Evolutionary conservation across 2,113 vertebrate species (phyloP).

Genomic region (Cathartes aura): DNA sequence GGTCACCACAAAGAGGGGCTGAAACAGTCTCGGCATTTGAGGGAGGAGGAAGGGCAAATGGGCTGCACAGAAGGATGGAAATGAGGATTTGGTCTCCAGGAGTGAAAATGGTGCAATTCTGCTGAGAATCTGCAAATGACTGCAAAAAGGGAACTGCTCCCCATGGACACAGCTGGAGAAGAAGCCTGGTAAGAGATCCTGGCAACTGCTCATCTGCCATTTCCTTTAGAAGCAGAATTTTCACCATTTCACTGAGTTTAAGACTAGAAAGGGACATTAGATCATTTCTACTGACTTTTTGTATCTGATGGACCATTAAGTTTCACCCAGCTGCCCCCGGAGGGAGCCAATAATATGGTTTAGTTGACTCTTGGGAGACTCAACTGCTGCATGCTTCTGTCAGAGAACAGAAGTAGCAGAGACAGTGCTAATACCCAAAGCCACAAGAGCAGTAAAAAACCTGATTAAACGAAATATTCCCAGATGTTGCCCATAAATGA

Average conservation of each 20-base stretch:
- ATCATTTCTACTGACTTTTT: slow-evolving; percentile 59
- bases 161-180: not conserved
- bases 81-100: slow-evolving; percentile 1
- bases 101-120: slow-evolving; percentile 6
- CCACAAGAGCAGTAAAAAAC: not conserved
- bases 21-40: not conserved
- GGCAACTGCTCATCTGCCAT: slow-evolving; percentile 13
- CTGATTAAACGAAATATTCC: not conserved
- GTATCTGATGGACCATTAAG: slow-evolving; percentile 44
- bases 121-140: not conserved
- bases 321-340: slow-evolving; percentile 47
- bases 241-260: slow-evolving; percentile 56
- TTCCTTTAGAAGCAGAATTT: slow-evolving; percentile 29
- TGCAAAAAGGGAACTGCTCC: slow-evolving; percentile 14
- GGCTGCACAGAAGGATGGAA: not conserved
- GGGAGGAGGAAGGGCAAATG: not conserved
- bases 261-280: slow-evolving; percentile 50
- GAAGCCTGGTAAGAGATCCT: slow-evolving; percentile 8
- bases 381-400: not conserved
- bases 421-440: not conserved
- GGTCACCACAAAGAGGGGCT: not conserved
- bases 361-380: slow-evolving; percentile 9
- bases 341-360: slow-evolving; percentile 37
- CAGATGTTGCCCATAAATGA: slow-evolving; percentile 24
- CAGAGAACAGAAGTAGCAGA: not conserved